Evolutionary conservation across 92 coral and sea anemone genomes (phyloP).

Genomic region (Phymanthus crucifer): DNA sequence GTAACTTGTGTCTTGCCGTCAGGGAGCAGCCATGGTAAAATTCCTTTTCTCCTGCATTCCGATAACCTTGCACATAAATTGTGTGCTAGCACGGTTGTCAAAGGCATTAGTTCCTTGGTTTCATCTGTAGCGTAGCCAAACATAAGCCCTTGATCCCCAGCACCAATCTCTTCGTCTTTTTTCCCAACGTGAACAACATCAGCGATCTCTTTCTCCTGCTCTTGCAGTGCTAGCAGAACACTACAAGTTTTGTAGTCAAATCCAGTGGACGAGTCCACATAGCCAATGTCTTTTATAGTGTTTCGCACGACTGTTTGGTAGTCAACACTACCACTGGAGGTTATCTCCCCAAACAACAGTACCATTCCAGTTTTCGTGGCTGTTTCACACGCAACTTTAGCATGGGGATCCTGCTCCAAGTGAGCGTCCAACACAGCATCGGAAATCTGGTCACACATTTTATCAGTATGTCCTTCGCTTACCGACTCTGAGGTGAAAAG

Average conservation of each 20-base stretch:
- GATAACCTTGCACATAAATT: conserved; percentile 59
- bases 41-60: conserved; percentile 63
- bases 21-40: conserved; percentile 80
- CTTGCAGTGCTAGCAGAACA: conserved; percentile 76
- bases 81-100: conserved; percentile 82
- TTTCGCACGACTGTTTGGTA: conserved; percentile 76
- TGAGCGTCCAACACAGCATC: conserved; percentile 92
- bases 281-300: conserved; percentile 82
- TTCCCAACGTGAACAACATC: conserved; percentile 59
- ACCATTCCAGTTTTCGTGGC: conserved; percentile 84
- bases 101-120: conserved; percentile 79
- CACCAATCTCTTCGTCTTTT: conserved; percentile 70
- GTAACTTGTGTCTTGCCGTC: conserved; percentile 89
- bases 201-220: conserved; percentile 70
- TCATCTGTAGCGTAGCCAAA: conserved; percentile 91
- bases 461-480: conserved; percentile 79
- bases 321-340: conserved; percentile 75
- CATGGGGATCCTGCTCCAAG: conserved; percentile 69
- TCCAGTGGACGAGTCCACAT: conserved; percentile 81
- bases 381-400: conserved; percentile 87
- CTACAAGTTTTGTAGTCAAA: conserved; percentile 91
- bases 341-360: conserved; percentile 78
- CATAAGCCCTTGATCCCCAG: conserved; percentile 90
- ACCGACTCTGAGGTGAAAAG: conserved; percentile 92
- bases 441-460: conserved; percentile 91